Conservation (phyloP, 2,113 vertebrate species). For the Piprites chloris region DNA sequence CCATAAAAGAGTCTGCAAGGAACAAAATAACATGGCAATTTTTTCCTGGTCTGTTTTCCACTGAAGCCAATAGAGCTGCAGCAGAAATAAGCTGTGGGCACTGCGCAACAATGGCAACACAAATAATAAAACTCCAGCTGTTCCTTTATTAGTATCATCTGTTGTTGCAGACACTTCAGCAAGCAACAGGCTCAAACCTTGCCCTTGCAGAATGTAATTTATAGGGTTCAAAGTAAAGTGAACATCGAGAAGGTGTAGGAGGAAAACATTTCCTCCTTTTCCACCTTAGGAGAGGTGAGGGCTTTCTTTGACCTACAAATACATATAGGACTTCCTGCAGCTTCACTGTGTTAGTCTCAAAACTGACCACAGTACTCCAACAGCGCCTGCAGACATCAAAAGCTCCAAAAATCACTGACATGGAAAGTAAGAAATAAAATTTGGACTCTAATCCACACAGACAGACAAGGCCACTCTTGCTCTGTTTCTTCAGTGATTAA, state of each 20-base stretch:
- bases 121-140: background rate
- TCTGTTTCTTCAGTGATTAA: background rate
- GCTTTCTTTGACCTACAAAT: background rate
- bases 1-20: background rate
- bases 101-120: background rate
- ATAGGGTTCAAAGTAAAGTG: background rate
- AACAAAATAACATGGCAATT: background rate
- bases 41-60: background rate
- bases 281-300: background rate
- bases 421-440: background rate
- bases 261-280: background rate
- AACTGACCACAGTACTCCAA: background rate
- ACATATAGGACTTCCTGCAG: accelerated
- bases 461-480: background rate
- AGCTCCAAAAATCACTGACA: background rate
- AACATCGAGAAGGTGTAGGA: background rate
- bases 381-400: background rate
- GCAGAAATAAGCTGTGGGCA: background rate
- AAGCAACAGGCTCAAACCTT: background rate
- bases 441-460: background rate
- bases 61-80: background rate
- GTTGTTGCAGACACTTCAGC: background rate
- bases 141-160: background rate
- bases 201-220: background rate
- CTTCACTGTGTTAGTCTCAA: background rate